A percentile compares a stretch with the other conserved stretches of the same genome.
Conservation (phyloP, 2,797 vertebrate genomes). For the Lateolabrax maculatus region DNA sequence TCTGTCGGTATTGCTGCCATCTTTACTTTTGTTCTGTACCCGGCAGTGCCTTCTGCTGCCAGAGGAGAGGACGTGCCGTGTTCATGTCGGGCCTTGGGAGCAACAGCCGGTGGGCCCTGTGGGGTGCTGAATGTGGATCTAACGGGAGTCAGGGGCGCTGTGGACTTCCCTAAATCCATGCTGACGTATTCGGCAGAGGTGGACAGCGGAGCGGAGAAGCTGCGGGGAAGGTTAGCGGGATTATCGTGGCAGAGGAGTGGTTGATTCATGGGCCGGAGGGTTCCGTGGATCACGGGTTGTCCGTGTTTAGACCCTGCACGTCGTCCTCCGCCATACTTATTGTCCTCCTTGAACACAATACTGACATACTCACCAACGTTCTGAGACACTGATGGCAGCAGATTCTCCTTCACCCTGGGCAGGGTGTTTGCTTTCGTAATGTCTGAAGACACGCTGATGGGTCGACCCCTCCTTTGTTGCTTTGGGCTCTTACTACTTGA, state of each 20-base stretch:
- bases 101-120: constrained; percentile 69
- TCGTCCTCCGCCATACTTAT: constrained; percentile 52
- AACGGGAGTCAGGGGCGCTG: constrained; percentile 68
- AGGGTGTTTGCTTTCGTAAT: constrained; percentile 87
- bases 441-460: constrained; percentile 82
- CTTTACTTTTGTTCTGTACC: constrained; percentile 72
- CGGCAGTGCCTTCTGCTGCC: constrained; percentile 67
- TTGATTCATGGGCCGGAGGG: constrained; percentile 75
- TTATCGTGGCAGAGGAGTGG: constrained; percentile 78
- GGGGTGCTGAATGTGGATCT: constrained; percentile 78
- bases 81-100: constrained; percentile 76
- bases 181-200: constrained; percentile 84
- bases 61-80: constrained; percentile 71
- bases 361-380: constrained; percentile 87
- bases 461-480: constrained; percentile 80
- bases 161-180: constrained; percentile 81
- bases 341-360: constrained; percentile 82
- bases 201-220: constrained; percentile 85
- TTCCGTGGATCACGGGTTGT: constrained; percentile 76
- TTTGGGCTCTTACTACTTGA: constrained; percentile 81
- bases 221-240: constrained; percentile 83
- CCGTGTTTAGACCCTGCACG: constrained; percentile 58
- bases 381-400: constrained; percentile 77
- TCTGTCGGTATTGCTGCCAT: constrained; percentile 62
- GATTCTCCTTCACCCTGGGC: constrained; percentile 85